Percentiles rank a stretch among this genome's conserved stretches.
Evolutionary conservation across 2,888 invertebrate genomes (phyloP).

Genomic region (Steinernema hermaphroditum): DNA sequence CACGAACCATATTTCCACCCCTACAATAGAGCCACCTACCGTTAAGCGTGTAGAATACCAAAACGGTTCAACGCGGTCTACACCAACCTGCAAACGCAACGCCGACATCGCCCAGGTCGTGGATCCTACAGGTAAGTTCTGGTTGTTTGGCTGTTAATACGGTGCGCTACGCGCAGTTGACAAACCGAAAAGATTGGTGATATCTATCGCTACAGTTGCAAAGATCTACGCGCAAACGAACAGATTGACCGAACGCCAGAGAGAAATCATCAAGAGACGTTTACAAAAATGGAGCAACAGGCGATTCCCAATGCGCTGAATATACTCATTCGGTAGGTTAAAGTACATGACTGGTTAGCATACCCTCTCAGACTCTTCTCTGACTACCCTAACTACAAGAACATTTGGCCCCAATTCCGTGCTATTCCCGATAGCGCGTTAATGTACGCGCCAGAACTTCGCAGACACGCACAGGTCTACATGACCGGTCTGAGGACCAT

Average conservation of each 20-base stretch:
- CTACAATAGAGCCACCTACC: background rate
- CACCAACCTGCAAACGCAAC: background rate
- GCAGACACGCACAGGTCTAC: constrained; percentile 55
- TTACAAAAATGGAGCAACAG: constrained; percentile 47
- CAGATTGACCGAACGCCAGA: constrained; percentile 46
- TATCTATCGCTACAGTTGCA: constrained; percentile 42
- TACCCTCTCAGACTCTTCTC: constrained; percentile 53
- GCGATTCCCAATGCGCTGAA: constrained; percentile 47
- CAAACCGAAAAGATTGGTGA: constrained; percentile 24
- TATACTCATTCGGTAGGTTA: constrained; percentile 49
- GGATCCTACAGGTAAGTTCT: constrained; percentile 15
- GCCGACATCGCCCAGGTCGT: no score
- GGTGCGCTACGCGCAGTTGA: constrained; percentile 7
- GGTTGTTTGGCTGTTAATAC: background rate
- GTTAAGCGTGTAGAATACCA: background rate
- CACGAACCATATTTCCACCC: background rate
- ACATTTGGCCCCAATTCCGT: constrained; percentile 63
- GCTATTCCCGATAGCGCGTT: constrained; percentile 61
- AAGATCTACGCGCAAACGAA: constrained; percentile 46
- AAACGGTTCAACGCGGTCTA: no score
- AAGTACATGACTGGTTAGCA: background rate
- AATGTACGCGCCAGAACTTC: constrained; percentile 57
- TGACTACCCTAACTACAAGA: constrained; percentile 61
- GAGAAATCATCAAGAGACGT: constrained; percentile 51
- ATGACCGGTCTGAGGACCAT: constrained; percentile 57